Conservation (phyloP, 2,888 invertebrate genomes). For the Phengaris alcon region DNA sequence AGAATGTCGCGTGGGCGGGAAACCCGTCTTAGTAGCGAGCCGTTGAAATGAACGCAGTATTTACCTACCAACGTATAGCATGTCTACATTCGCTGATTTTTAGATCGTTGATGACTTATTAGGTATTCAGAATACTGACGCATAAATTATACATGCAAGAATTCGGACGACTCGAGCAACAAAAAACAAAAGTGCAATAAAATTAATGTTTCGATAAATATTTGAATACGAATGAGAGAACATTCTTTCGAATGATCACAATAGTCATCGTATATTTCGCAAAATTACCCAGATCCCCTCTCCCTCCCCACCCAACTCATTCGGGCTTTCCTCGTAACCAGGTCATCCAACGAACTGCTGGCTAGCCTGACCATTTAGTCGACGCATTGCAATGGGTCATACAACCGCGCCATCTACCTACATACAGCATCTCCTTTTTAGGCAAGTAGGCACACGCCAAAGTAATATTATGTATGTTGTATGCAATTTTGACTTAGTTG, state of each 20-base stretch:
- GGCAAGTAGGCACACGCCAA: constrained; percentile 36
- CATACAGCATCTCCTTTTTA: constrained; percentile 45
- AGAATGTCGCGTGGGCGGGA: constrained; percentile 75
- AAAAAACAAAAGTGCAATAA: constrained; percentile 11
- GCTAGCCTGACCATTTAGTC: constrained; percentile 55
- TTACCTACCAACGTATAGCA: constrained; percentile 37
- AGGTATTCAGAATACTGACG: constrained; percentile 27
- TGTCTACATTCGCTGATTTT: constrained; percentile 30
- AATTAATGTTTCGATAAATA: constrained; percentile 22
- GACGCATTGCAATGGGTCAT: constrained; percentile 46
- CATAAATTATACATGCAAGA: constrained; percentile 22
- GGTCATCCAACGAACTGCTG: constrained; percentile 66
- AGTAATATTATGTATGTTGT: too few relatives aligned
- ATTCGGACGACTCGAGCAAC: constrained; percentile 18
- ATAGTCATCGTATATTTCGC: neutral
- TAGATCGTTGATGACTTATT: constrained; percentile 30
- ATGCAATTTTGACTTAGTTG: too few relatives aligned
- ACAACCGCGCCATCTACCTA: constrained; percentile 52
- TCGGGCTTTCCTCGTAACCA: constrained; percentile 70
- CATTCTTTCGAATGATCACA: neutral
- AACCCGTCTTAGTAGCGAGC: constrained; percentile 68
- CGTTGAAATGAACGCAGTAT: constrained; percentile 50
- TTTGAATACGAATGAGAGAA: neutral
- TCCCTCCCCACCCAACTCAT: constrained; percentile 45
- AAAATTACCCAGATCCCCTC: constrained; percentile 16